A percentile compares a stretch with the other conserved stretches of the same genome.
Conservation (phyloP, 1,140 invertebrate genomes). For the Drosophila tristis region DNA sequence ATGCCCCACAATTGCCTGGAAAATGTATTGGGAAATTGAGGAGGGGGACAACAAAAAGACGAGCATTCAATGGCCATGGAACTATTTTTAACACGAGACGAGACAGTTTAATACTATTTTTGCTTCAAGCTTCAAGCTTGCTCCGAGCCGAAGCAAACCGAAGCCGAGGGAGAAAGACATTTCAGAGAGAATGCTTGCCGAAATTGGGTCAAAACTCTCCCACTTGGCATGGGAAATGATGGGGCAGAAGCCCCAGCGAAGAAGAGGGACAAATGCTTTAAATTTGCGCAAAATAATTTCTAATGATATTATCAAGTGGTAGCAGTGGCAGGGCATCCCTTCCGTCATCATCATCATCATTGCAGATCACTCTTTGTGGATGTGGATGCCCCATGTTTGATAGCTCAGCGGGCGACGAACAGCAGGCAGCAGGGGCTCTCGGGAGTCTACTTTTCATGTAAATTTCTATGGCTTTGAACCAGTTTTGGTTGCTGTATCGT, state of each 20-base stretch:
- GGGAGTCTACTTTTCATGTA: slow-evolving; percentile 35
- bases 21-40: slow-evolving; percentile 64
- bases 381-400: slow-evolving; percentile 53
- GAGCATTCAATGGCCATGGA: slow-evolving; percentile 29
- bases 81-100: slow-evolving; percentile 54
- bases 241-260: slow-evolving; percentile 12
- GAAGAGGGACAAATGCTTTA: slow-evolving; percentile 15
- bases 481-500: slow-evolving; percentile 11
- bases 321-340: slow-evolving; percentile 21
- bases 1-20: slow-evolving; percentile 56
- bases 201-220: slow-evolving; percentile 57
- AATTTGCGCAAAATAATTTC: slow-evolving; percentile 48
- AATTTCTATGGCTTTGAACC: slow-evolving; percentile 45
- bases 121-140: slow-evolving; percentile 1
- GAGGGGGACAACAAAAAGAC: slow-evolving; percentile 8
- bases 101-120: slow-evolving; percentile 50
- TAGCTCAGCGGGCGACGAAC: slow-evolving; percentile 33
- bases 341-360: slow-evolving; percentile 18
- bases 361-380: slow-evolving; percentile 44
- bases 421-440: slow-evolving; percentile 4
- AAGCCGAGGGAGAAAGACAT: neutral
- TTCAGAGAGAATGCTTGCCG: slow-evolving; percentile 29
- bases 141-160: neutral
- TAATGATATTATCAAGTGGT: slow-evolving; percentile 70
- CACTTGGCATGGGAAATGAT: slow-evolving; percentile 55